Evolutionary conservation across 2,797 vertebrate genomes (phyloP).

Genomic region (Poeciliopsis paucimaculata): DNA sequence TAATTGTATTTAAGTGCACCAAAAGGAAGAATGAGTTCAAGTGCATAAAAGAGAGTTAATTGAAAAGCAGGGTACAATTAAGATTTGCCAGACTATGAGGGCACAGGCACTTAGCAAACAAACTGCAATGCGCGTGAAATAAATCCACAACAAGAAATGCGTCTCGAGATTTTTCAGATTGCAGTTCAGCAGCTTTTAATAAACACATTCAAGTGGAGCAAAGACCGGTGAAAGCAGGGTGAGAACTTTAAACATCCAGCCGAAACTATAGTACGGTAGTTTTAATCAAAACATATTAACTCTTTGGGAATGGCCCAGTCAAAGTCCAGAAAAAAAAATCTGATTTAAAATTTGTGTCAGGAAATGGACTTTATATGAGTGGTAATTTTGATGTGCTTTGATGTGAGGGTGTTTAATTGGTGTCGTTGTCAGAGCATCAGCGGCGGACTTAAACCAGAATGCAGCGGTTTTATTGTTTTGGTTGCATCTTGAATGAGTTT

Average conservation of each 20-base stretch:
- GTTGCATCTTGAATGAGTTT: not conserved
- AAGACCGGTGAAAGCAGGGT: not conserved
- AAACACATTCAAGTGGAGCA: not conserved
- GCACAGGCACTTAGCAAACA: conserved; percentile 23
- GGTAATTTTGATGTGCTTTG: not conserved
- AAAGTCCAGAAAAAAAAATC: not conserved
- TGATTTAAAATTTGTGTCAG: not conserved
- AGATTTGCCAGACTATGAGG: conserved; percentile 33
- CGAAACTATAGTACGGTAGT: not conserved
- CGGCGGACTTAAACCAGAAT: not conserved
- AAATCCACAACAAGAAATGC: conserved; percentile 3
- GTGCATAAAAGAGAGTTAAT: conserved; percentile 53
- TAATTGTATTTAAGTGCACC: conserved; percentile 52
- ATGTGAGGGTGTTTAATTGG: no score
- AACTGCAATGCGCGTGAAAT: conserved; percentile 14
- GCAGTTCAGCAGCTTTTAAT: not conserved
- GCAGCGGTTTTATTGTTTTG: not conserved
- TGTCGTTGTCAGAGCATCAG: no score
- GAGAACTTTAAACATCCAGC: not conserved
- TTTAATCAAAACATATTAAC: not conserved
- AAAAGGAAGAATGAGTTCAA: conserved; percentile 29
- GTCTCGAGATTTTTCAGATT: conserved; percentile 4
- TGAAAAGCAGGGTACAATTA: conserved; percentile 63
- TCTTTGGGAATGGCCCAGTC: not conserved
- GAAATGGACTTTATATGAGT: not conserved